Percentiles rank a stretch among this genome's conserved stretches.
Conservation (phyloP, 2,888 invertebrate species). For the Morpho helenor region DNA sequence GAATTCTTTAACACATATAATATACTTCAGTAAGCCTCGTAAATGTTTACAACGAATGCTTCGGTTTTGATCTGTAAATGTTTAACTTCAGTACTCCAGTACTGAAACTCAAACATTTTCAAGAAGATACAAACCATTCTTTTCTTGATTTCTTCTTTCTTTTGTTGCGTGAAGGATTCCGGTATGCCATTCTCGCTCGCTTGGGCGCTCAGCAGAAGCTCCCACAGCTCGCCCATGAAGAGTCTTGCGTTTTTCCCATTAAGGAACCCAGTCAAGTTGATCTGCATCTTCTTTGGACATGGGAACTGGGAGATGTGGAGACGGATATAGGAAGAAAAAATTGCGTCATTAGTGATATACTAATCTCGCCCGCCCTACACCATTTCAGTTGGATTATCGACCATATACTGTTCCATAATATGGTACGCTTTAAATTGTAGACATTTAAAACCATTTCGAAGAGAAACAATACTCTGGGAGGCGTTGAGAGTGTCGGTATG, state of each 20-base stretch:
- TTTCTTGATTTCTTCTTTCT: conserved; percentile 97
- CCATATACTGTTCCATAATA: conserved; percentile 8
- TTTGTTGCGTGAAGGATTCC: conserved; percentile 94
- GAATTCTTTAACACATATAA: too few species aligned
- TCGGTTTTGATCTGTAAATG: too few species aligned
- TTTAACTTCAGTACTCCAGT: too few species aligned
- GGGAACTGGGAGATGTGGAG: conserved; percentile 85
- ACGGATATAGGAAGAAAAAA: conserved; percentile 65
- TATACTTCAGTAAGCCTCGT: too few species aligned
- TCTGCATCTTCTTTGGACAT: conserved; percentile 99
- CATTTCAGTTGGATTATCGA: conserved; percentile 2
- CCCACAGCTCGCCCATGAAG: conserved; percentile 99
- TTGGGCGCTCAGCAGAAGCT: conserved; percentile 95
- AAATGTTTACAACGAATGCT: too few species aligned
- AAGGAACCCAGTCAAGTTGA: conserved; percentile 98
- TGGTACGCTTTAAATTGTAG: conserved; percentile 2
- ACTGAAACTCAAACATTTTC: too few species aligned
- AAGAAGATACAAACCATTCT: conserved; percentile 81
- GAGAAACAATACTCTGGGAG: conserved; percentile 40
- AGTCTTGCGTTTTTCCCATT: conserved; percentile 98
- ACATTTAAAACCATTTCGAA: conserved; percentile 13
- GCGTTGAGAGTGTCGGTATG: conserved; percentile 50
- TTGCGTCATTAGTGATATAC: conserved; percentile 43
- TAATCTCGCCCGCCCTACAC: conserved; percentile 1
- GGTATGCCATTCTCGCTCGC: conserved; percentile 98